Base-by-base conservation (phyloP, 2,113 vertebrate genomes). In the Protomyctophum bolini region DNA sequence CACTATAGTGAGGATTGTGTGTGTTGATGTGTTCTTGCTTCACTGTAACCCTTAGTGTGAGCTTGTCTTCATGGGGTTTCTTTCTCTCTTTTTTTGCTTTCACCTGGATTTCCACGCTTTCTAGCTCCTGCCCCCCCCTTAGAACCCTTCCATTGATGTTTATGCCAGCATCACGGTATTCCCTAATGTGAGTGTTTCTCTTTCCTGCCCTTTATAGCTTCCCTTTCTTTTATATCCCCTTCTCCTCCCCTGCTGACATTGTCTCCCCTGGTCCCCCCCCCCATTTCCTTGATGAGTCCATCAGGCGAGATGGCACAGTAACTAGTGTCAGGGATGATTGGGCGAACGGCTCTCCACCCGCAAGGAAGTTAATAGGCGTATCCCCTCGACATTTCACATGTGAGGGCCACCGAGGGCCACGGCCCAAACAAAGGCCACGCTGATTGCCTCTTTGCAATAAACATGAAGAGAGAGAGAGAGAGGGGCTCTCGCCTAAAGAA, bases 381-480 rank as follows among this genome's bases (percentile, higher is more conserved):
- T 69, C 77, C 63, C 63, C 57, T 58, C 64, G 79, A 82, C 65
- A 57, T 49, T 82, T 69, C 2, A 69, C 65, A 75, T 87, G 76
- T 70, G 46, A 46, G 58, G 73, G 73, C 72, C 21, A 21, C 62
- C 66, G 50, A 56, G 79, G 77, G 63, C 61, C 64, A 62, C 9
- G 45, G 68, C 78, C 73, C 65, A 75, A 75, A 73, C 63, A 57
- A 63, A 41, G 68, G 59, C 50, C 57, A 67, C 54, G 55, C 68
- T 81, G 77, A 84, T 88, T 89, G 79, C 73, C 73, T 80, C 79
- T 75, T 82, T 82, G 64, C 72, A 88, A 87, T 83, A 84, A 90
- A 86, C 81, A 83, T 87, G 82, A 90, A 87, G 66, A 77, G 33
- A 41, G 33, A 87, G 66, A 77, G 33, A 41, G 33, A 41, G 33